These are phyloP conservation scores for Cyprinus carpio DNA, from an alignment of 2,113 vertebrate species.

Conservation along the genomic window DNA sequence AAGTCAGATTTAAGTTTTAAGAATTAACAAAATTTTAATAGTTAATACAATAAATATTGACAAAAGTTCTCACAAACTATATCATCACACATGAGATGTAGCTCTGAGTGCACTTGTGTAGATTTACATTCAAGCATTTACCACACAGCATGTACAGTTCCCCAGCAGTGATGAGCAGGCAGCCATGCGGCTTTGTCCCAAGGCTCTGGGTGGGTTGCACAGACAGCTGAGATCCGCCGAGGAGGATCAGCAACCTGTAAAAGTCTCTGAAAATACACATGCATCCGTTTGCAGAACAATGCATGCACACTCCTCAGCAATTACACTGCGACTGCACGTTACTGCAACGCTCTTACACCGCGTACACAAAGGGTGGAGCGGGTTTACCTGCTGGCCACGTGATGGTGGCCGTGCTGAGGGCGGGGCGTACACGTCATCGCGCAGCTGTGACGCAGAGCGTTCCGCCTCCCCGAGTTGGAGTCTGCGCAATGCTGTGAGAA, in stretches of 20 bases:
- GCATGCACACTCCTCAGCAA: conserved; percentile 8
- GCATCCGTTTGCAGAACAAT: conserved; percentile 36
- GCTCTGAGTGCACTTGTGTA: neutral
- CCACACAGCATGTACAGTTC: conserved; percentile 21
- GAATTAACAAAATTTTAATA: neutral
- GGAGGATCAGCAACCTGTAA: conserved; percentile 52
- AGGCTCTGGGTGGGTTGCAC: conserved; percentile 28
- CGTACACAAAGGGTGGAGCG: conserved; percentile 40
- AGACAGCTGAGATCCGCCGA: conserved; percentile 37
- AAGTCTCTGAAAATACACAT: conserved; percentile 51
- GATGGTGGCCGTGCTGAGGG: conserved; percentile 54
- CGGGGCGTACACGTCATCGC: conserved; percentile 47
- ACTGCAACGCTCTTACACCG: conserved; percentile 9
- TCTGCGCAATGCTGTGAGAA: conserved; percentile 73
- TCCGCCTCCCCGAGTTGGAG: conserved; percentile 66
- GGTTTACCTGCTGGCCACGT: conserved; percentile 72
- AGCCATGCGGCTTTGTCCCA: conserved; percentile 8
- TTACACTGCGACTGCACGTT: neutral
- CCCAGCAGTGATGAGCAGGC: conserved; percentile 30
- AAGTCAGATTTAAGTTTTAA: neutral
- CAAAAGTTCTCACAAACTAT: neutral
- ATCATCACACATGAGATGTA: neutral
- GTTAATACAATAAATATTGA: neutral
- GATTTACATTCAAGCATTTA: neutral
- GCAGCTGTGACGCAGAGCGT: conserved; percentile 45